Evolutionary conservation across 2,797 vertebrate genomes (phyloP).

Genomic region (Moxostoma hubbsi): DNA sequence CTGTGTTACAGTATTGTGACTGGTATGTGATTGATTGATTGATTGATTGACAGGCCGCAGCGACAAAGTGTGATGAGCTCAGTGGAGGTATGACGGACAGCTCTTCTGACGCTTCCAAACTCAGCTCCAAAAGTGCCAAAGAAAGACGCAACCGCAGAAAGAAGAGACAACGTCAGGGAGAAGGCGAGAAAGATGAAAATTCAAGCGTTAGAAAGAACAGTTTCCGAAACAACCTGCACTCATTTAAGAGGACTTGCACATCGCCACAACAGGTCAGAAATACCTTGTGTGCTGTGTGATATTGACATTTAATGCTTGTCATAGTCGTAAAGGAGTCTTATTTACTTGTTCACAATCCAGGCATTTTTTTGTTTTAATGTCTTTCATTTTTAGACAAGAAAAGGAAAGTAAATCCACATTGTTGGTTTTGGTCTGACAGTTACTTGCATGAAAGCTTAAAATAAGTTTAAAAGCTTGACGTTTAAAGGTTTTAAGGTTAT

Average conservation of each 20-base stretch:
- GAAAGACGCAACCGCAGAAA: conserved; percentile 90
- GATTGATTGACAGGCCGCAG: conserved; percentile 69
- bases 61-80: conserved; percentile 77
- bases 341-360: too few relatives aligned
- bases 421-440: too few relatives aligned
- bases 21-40: conserved; percentile 38
- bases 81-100: conserved; percentile 79
- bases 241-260: conserved; percentile 40
- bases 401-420: too few relatives aligned
- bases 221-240: conserved; percentile 66
- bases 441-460: too few relatives aligned
- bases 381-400: too few relatives aligned
- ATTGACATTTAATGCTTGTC: too few relatives aligned
- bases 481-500: too few relatives aligned
- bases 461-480: too few relatives aligned
- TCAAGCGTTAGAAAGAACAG: conserved; percentile 84
- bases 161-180: conserved; percentile 84
- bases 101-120: conserved; percentile 88
- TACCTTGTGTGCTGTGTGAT: background rate
- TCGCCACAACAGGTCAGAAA: conserved; percentile 58
- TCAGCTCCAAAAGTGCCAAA: conserved; percentile 97
- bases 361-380: too few relatives aligned
- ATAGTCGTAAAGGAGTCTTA: too few relatives aligned
- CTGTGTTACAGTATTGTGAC: background rate
- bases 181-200: conserved; percentile 69